These are phyloP conservation scores for Sinelater perroti DNA, from an alignment of 2,888 invertebrate genomes.

Conservation along the genomic window DNA sequence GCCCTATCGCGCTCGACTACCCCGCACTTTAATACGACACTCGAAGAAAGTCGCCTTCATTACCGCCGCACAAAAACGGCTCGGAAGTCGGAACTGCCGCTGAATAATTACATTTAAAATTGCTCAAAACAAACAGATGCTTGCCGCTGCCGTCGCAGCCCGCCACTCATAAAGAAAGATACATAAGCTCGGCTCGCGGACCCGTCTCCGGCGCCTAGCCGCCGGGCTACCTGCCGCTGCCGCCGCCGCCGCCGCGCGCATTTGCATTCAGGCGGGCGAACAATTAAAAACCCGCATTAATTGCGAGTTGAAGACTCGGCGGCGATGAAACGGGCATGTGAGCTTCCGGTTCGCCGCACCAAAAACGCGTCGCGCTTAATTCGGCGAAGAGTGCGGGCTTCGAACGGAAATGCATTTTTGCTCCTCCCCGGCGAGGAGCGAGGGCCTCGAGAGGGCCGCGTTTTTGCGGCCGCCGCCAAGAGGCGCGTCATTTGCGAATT, in stretches of 20 bases:
- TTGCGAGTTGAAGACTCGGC: constrained; percentile 52
- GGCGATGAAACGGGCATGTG: constrained; percentile 59
- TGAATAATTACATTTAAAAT: constrained; percentile 56
- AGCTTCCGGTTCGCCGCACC: constrained; percentile 58
- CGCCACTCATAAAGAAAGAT: too few species aligned
- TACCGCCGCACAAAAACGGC: constrained; percentile 53
- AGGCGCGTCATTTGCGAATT: constrained; percentile 8
- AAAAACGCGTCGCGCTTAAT: constrained; percentile 58
- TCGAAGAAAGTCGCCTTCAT: constrained; percentile 53
- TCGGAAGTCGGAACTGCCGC: constrained; percentile 50
- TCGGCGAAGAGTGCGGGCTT: constrained; percentile 50
- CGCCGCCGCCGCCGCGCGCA: constrained; percentile 14
- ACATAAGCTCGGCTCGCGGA: background rate
- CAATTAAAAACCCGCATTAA: constrained; percentile 52
- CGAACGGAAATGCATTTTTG: constrained; percentile 31
- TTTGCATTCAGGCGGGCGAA: constrained; percentile 42
- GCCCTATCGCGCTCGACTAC: constrained; percentile 51
- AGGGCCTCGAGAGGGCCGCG: background rate
- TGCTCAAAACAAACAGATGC: constrained; percentile 51
- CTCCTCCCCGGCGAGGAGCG: background rate
- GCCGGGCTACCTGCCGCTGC: background rate
- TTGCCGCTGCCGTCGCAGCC: constrained; percentile 12
- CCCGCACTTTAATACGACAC: constrained; percentile 55
- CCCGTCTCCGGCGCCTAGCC: too few species aligned
- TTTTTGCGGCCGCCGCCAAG: constrained; percentile 4